Percentiles rank a stretch among this genome's conserved stretches.
phyloP scores from a whole-genome alignment of 2,888 invertebrate species.

The Pedicia rivosa region DNA sequence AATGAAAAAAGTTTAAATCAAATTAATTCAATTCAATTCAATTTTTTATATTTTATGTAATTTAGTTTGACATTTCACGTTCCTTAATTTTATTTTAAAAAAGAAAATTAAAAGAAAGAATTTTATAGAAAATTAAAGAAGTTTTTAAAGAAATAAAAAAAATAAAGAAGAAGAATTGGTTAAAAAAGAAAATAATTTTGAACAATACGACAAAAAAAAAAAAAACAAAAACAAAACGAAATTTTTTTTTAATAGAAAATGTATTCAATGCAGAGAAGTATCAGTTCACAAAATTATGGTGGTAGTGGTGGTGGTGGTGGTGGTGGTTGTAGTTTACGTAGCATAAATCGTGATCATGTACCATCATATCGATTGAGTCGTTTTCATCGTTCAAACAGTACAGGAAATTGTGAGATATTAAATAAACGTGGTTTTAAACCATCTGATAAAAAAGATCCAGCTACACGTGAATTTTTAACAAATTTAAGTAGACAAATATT shows the following conservation, averaged over 20 bases:
- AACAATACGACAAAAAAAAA: too few relatives aligned
- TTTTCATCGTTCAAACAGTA: conserved; percentile 32
- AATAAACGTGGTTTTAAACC: conserved; percentile 67
- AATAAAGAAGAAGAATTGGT: too few relatives aligned
- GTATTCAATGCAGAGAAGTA: conserved; percentile 11
- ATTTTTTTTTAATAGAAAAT: conserved; percentile 6
- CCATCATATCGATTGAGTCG: not conserved
- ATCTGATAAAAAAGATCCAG: conserved; percentile 63
- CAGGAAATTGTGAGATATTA: conserved; percentile 43
- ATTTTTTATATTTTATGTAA: too few relatives aligned
- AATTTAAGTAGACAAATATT: conserved; percentile 64
- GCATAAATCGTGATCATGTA: not conserved
- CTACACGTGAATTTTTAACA: conserved; percentile 63
- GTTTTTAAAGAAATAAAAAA: too few relatives aligned
- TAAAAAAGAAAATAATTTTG: too few relatives aligned
- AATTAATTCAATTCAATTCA: too few relatives aligned
- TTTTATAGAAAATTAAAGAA: too few relatives aligned
- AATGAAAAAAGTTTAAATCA: too few relatives aligned
- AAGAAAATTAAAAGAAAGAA: too few relatives aligned
- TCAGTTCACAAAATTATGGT: conserved; percentile 27
- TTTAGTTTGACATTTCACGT: too few relatives aligned
- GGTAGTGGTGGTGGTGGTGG: not conserved
- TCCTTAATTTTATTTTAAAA: too few relatives aligned
- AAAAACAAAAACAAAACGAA: too few relatives aligned
- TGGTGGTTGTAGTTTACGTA: conserved; percentile 27